Conservation (phyloP, 2,113 vertebrate genomes). For the Emydura subglobosa region DNA sequence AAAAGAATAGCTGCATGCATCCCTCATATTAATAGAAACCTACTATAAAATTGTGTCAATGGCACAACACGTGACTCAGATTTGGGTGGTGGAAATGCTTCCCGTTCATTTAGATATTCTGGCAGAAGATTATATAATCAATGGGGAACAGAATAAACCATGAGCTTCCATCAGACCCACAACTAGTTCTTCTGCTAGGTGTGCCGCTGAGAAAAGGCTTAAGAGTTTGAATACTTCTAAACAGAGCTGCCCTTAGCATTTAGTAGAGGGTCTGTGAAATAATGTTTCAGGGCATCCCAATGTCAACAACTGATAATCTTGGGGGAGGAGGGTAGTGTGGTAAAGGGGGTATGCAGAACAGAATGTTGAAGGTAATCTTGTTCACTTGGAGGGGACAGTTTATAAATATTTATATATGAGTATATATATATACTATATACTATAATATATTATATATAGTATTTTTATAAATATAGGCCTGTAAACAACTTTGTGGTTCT, state of each 20-base stretch:
- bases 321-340: neutral
- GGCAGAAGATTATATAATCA: neutral
- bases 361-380: neutral
- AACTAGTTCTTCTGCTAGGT: neutral
- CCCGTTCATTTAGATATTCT: neutral
- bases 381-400: neutral
- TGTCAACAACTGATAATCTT: neutral
- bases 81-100: neutral
- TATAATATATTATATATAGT: too few relatives aligned
- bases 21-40: neutral
- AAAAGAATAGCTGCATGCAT: neutral
- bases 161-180: neutral
- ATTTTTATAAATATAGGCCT: neutral
- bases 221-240: neutral
- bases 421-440: too few relatives aligned
- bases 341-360: neutral
- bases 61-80: neutral
- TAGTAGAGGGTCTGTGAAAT: neutral
- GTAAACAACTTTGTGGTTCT: neutral
- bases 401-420: too few relatives aligned
- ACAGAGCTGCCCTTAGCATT: neutral
- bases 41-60: neutral
- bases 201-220: neutral
- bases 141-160: neutral
- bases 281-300: neutral